Evolutionary conservation across 92 coral and sea anemone species (phyloP), one percentile per base, ranked within the genome.

Genomic region (Ricordea florida): DNA sequence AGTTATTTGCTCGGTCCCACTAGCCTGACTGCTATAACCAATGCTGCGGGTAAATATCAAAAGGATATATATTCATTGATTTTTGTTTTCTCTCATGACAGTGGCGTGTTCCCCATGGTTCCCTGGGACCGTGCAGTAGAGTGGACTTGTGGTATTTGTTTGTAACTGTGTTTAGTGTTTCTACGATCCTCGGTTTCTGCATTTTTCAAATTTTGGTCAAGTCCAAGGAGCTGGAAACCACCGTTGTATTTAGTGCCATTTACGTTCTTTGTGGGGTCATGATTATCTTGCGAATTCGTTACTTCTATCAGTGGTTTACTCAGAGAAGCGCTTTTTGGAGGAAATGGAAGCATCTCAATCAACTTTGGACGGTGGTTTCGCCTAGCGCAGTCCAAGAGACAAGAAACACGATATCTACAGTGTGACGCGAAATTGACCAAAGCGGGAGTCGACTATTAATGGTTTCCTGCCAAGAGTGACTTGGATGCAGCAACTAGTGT

Each of bases 91-190:
- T 57, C 36, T n/a, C 53, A 23, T 40, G 2, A n/a, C 83, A 96
- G 99, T 96, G 99, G 99, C 87, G 86, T 17, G 82, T 93, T 1
- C 99, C 99, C 49, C 64, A 80, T 20, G 94, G 89, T 2, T 49
- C 62, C 5, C 74, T 90, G 60, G 99, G 99, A 27, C 97, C 99
- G 21, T 96, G 99, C 57, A 78, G 87, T 56, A 85, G 87, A 35
- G 82, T 92, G 43, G 99, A 96, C 56, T 72, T 92, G 4, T 96
- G 99, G 99, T 96, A 92, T 33, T 52, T 85, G 26, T 92, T 89
- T 45, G 93, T 96, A 0, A 80, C 94, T 29, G 31, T 83, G 23
- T 89, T 96, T 65, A 89, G 99, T 35, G 11, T 96, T 22, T 66
- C 80, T n/a, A 92, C 97, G 10, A 83, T 92, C n/a, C 38, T 92